phyloP scores from a whole-genome alignment of 2,113 vertebrate genomes.

The Sorex fumeus region DNA sequence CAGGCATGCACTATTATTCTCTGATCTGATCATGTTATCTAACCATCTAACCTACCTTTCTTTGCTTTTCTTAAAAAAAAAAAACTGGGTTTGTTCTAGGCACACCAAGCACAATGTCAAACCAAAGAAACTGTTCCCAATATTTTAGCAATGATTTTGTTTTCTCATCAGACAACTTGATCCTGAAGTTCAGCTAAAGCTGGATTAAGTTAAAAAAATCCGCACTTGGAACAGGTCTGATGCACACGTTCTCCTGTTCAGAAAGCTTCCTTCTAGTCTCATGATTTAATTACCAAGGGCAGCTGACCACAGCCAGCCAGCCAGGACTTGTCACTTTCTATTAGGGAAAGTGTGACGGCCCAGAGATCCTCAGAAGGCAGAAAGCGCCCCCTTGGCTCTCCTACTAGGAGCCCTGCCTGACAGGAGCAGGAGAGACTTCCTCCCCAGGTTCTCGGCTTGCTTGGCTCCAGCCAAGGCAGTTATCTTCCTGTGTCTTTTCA shows the following conservation, averaged over 20 bases:
- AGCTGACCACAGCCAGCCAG: neutral
- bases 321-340: neutral
- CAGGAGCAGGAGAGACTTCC: neutral
- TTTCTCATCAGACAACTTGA: slow-evolving; percentile 40
- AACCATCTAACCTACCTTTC: neutral
- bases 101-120: neutral
- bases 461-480: neutral
- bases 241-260: neutral
- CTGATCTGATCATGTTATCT: neutral
- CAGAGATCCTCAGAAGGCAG: neutral
- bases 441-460: neutral
- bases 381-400: neutral
- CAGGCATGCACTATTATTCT: too few species aligned
- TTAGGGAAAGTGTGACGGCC: neutral
- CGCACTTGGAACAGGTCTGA: slow-evolving; percentile 13
- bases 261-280: neutral
- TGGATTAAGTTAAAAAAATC: slow-evolving; percentile 4
- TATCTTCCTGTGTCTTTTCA: neutral
- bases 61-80: neutral
- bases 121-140: slow-evolving; percentile 3
- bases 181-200: slow-evolving; percentile 1
- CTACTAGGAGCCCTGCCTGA: neutral
- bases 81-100: neutral
- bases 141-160: neutral
- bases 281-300: neutral